phyloP scores from a whole-genome alignment of 2,888 invertebrate species.

The Polydesmus complanatus region DNA sequence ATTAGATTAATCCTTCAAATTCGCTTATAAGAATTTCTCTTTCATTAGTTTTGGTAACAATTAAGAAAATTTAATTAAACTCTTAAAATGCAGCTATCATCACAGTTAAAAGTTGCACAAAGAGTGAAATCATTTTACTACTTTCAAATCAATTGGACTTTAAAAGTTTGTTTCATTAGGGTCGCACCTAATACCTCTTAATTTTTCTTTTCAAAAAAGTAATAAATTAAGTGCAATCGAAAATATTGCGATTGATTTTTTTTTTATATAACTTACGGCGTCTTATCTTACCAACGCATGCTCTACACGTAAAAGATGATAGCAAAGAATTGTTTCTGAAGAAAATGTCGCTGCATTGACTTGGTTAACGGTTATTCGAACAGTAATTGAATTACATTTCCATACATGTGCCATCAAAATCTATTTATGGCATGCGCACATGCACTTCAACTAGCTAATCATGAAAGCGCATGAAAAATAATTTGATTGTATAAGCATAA shows the following conservation, averaged over 20 bases:
- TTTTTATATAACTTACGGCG: neutral
- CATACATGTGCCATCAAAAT: neutral
- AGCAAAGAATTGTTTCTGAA: neutral
- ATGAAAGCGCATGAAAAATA: neutral
- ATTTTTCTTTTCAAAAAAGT: too few relatives aligned
- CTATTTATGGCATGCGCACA: neutral
- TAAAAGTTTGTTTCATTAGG: too few relatives aligned
- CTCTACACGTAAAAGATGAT: neutral
- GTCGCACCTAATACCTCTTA: too few relatives aligned
- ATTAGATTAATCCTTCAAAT: too few relatives aligned
- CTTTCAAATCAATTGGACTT: too few relatives aligned
- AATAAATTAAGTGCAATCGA: neutral
- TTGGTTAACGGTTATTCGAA: neutral
- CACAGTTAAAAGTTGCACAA: too few relatives aligned
- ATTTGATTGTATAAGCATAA: neutral
- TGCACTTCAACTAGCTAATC: neutral
- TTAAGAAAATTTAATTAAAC: too few relatives aligned
- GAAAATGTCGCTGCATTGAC: neutral
- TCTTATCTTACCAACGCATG: neutral
- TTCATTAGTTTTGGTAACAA: too few relatives aligned
- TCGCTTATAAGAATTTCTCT: too few relatives aligned
- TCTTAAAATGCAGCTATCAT: too few relatives aligned
- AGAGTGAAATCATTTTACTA: too few relatives aligned
- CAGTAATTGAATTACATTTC: neutral
- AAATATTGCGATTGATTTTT: neutral